Base-by-base conservation (phyloP, 2,888 invertebrate genomes). In the Rotaria socialis region DNA sequence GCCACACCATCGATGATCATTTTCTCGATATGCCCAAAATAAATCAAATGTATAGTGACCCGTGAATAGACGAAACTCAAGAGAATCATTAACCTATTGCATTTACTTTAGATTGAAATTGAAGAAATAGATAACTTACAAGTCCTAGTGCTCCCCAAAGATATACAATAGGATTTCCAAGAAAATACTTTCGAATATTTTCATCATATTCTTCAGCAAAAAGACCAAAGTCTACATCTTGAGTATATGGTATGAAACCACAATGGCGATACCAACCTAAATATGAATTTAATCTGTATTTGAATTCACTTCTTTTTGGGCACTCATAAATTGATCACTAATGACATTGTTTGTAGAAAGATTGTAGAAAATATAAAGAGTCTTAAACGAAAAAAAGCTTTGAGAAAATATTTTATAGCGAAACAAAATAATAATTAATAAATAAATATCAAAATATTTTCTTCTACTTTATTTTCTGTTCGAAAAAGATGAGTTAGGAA, bases 71-170 rank as follows among this genome's bases (percentile, higher is more conserved):
- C 86, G 84, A 74, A 86, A 86, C 84, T 86, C 86, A 47, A 52
- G 84, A 55, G 67, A 84, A 47, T 86, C 86, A 41, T 86, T 86
- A 24, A 86, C 47, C 80, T 80, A 80, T 8, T 24, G 1, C 3
- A 60, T 4, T 27, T 27, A 35, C 10, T 2, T 27, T 74, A 6
- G 41, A 74, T 41, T 8, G 5, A 22, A 74, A 41, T 41, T 75
- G 8, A 24, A 24, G 2, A 7, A 47, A 24, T 19, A 10, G 24
- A 24, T 80, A 14, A 41, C 84, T 84, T 55, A 84, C n/a, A 5
- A 86, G 75, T n/a, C 86, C 86, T n/a, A 86, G 27, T 35, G 86
- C 75, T 43, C 85, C 85, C 86, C 86, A 86, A n/a, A 86, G n/a
- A 56, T 84, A 60, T 16, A 85, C 50, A 56, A 50, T 80, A 56